Base-by-base conservation (phyloP, 2,797 vertebrate genomes). In the Malurus leucopterus region DNA sequence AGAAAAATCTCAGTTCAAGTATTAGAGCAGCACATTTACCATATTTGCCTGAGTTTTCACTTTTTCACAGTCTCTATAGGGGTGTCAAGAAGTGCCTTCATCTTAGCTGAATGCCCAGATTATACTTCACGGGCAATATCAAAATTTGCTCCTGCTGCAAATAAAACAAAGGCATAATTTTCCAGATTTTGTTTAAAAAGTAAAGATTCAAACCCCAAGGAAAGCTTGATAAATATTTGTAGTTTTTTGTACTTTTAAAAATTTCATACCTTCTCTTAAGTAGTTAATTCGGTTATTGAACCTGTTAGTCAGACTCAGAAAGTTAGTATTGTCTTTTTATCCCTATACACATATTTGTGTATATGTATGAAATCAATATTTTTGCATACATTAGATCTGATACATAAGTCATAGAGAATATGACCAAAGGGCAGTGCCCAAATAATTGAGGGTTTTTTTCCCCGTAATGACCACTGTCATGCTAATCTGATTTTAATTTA, bases 61-160 rank as follows among this genome's bases (percentile, higher is more conserved):
- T 81, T 69, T 79, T 88, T 20, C 8, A 18, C 46, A 70, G 72
- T 82, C 40, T 93, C 49, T 51, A 23, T 16, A 68, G 41, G 26
- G 92, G 54, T 75, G 65, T 95, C 59, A 93, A 92, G 74, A 93
- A 93, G 94, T 96, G 95, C 93, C 94, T 95, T 95, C 63, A 20
- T 53, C 40, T 91, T 82, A 79, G 55, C 36, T 88, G 36, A 88
- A 77, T 70, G 63, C 38, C 70, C 69, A 30, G 36, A 40, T 84
- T 77, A 44, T 62, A 54, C 50, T 91, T 93, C n/a, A 44, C 2
- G n/a, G 78, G 67, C 51, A 36, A 4, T 73, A 69, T 87, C 43
- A 90, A 72, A 93, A 91, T 53, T 32, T 93, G 50, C 65, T 91
- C 76, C 65, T 95, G 70, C 50, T 89, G 47, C 43, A 86, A 86